Conservation (phyloP, 2,888 invertebrate species). For the Calameuta filiformis region DNA sequence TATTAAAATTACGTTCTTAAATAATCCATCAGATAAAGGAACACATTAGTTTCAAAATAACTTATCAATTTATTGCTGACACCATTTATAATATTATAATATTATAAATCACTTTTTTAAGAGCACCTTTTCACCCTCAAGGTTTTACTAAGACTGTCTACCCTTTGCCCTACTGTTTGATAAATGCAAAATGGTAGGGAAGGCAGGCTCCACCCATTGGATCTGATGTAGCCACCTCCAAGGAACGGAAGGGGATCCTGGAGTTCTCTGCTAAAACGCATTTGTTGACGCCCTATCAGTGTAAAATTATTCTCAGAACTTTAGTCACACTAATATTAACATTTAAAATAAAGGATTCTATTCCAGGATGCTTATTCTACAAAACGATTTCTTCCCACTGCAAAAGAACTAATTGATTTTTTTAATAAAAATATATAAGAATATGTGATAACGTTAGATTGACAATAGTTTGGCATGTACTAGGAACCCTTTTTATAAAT, state of each 20-base stretch:
- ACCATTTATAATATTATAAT: not conserved
- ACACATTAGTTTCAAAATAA: not conserved
- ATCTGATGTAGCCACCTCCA: slow-evolving; percentile 26
- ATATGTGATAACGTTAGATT: not conserved
- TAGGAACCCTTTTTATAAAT: not conserved
- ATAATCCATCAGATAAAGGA: not conserved
- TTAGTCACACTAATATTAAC: not conserved
- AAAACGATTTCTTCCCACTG: not conserved
- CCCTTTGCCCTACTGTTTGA: slow-evolving; percentile 41
- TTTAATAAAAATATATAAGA: slow-evolving; percentile 6
- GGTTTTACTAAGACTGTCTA: slow-evolving; percentile 40
- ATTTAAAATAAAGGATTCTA: not conserved
- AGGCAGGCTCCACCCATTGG: slow-evolving; percentile 53
- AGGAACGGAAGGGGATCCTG: slow-evolving; percentile 27
- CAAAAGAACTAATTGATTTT: slow-evolving; percentile 17
- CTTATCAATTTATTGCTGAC: not conserved
- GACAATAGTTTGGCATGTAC: slow-evolving; percentile 2
- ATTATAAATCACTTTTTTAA: not conserved
- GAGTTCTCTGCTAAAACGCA: slow-evolving; percentile 12
- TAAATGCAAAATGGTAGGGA: slow-evolving; percentile 57
- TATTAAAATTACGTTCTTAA: not conserved
- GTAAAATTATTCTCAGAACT: not conserved
- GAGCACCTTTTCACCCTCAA: slow-evolving; percentile 31
- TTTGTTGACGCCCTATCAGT: not conserved
- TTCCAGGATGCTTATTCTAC: not conserved